Percentiles rank a stretch among this genome's conserved stretches.
Conservation (phyloP, 2,888 invertebrate species). For the Melinaea marsaeus region DNA sequence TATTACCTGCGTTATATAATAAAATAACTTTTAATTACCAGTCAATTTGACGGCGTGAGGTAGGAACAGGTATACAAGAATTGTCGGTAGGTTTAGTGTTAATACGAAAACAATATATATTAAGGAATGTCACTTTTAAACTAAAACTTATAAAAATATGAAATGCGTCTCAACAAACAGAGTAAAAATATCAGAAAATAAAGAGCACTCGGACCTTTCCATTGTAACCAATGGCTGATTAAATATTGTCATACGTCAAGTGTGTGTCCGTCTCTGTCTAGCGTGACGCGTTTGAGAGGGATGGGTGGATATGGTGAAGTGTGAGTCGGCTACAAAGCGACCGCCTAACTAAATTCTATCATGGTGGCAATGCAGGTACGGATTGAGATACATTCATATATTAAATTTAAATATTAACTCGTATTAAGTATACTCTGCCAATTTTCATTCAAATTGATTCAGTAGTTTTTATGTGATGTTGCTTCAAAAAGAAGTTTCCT, state of each 20-base stretch:
- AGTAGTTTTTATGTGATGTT: too few relatives aligned
- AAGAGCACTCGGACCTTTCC: constrained; percentile 40
- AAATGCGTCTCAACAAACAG: constrained; percentile 30
- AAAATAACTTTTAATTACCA: too few relatives aligned
- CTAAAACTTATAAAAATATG: background rate
- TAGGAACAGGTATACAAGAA: too few relatives aligned
- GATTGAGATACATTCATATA: constrained; percentile 29
- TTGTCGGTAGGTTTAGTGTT: too few relatives aligned
- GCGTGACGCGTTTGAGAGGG: constrained; percentile 41
- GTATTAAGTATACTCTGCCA: background rate
- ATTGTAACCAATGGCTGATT: constrained; percentile 71
- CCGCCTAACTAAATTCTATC: constrained; percentile 74
- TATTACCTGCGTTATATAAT: too few relatives aligned
- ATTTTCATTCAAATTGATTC: too few relatives aligned
- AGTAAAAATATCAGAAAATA: constrained; percentile 36
- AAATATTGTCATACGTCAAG: constrained; percentile 61
- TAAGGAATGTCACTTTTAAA: too few relatives aligned
- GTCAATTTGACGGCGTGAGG: too few relatives aligned
- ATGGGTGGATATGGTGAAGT: constrained; percentile 37
- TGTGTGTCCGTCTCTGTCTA: constrained; percentile 43
- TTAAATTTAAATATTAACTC: background rate
- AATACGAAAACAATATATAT: too few relatives aligned
- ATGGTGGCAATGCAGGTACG: constrained; percentile 71
- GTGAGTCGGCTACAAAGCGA: constrained; percentile 63
- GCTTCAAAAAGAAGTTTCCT: too few relatives aligned